Evolutionary conservation across 2,888 invertebrate species (phyloP), one percentile per base, ranked within the genome.

Genomic region (Drosophila conformis): DNA sequence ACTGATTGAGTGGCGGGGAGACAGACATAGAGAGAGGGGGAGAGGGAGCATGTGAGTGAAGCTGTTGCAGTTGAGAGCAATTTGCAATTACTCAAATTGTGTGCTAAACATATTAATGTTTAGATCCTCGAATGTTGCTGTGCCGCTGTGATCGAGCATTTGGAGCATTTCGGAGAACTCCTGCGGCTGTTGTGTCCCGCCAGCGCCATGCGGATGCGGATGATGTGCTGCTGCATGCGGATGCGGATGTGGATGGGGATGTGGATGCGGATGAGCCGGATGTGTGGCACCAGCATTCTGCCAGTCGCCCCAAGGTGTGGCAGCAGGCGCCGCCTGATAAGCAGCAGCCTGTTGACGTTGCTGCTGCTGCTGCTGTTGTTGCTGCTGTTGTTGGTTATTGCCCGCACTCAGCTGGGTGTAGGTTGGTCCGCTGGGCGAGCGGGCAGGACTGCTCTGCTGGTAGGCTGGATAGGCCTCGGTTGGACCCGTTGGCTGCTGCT

Each of bases 91-190:
- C 94, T 96, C 96, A 91, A 96, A 96, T 84, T 95, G 95, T 85
- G 97, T 96, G 92, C 96, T 97, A 93, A 98, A 98, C 97, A 98
- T 98, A 90, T 96, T 96, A 84, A 98, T 95, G 91, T 96, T 97
- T 89, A 98, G 94, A 93, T 98, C 98, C 92, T 98, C 98, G 92
- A 98, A 98, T 35, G 97, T 96, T 46, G 96, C 95, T 51, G 96
- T 95, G 59, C 96, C 96, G 87, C 96, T 95, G 92, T 97, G 97
- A 93, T 98, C 97, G 66, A 98, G 94, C 95, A 98, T 98, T 93
- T 98, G 98, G 88, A 98, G 94, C 98, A 98, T 98, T 91, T 98
- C 98, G 21, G 97, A 96, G 66, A 98, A 95, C 94, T 98, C 96
- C 85, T 95, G 95, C 48, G 96, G 95, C 36, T 94, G 94, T 13